Evolutionary conservation across 2,797 vertebrate genomes (phyloP), one percentile per base, ranked within the genome.

Genomic region (Dendrocincla tyrannina): DNA sequence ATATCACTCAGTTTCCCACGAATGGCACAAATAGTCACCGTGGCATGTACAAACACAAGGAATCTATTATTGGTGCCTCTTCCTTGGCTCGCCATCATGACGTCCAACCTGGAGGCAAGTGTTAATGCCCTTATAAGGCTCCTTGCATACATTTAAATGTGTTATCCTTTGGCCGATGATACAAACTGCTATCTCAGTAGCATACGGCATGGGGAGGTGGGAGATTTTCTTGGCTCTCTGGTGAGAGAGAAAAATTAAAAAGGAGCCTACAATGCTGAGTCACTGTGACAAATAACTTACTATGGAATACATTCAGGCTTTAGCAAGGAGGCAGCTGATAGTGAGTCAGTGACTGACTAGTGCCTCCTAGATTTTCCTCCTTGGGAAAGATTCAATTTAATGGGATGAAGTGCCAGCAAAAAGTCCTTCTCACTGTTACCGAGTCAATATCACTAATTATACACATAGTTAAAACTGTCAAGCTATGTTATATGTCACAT

Each of bases 261-360:
- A 98, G 97, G 97, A 98, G 98, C 97, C 98, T 98, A 98, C 98
- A 98, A 98, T 97, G 98, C 98, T 98, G 98, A 98, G 97, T 98
- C 98, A 98, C 97, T 97, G 93, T 97, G 97, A 97, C 96, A 97
- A 97, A 98, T 97, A 97, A 97, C 97, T 98, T 98, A 98, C 98
- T 97, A 98, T 97, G 97, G 98, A 98, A 98, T 98, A 98, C 97
- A 97, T 97, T 98, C 96, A 97, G 97, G 91, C 96, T 96, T 95
- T 97, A 98, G 97, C 98, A 98, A 98, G 97, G 96, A 98, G 78
- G 88, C 97, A 97, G 96, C 95, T 97, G 96, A 97, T 96, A 95
- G 96, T 97, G 93, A 98, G 98, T 98, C 97, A 98, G 97, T 97
- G 96, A 97, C 97, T 97, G 97, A 97, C 96, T 97, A 97, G 96